Evolutionary conservation across 2,113 vertebrate genomes (phyloP), one percentile per base, ranked within the genome.

Genomic region (Mustela nigripes): DNA sequence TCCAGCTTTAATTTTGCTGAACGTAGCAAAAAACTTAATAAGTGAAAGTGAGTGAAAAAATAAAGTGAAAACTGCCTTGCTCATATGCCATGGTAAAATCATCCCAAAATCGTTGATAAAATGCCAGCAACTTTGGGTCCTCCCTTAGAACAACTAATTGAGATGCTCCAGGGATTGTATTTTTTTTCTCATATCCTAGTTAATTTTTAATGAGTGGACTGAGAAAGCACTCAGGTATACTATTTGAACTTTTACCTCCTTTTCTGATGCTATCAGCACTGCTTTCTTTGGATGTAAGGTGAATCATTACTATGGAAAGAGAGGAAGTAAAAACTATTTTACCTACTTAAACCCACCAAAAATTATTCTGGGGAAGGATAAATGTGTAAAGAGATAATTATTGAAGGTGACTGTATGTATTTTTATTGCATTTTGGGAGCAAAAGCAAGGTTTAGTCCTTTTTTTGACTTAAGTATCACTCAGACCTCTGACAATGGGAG

Each of bases 21-120:
- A 96, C 67, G 80, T 92, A n/a, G 84, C 12, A 33, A 58, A 80
- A 73, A 96, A 87, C 62, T 84, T 92, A 58, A 39, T 39, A 90
- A 63, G 16, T 94, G 58, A 42, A 76, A 93, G 45, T 53, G 28
- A 53, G 21, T 58, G 65, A 58, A 82, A 42, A 85, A 88, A 53
- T 36, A 48, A 86, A 65, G 45, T 58, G 79, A 83, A 79, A 94
- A 79, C 4, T 56, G 12, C 21, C 31, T 93, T 62, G 42, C 28
- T 89, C 39, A 48, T 24, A 50, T n/a, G 50, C 22, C 62, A 33
- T 6, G n/a, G 58, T 63, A 21, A 76, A 65, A n/a, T 95, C 15
- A 81, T 16, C 11, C 11, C 36, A 63, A 76, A 90, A 74, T 45
- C 39, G 67, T 67, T 28, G 42, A 85, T 71, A 28, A 50, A 24